Base-by-base conservation (phyloP, 2,888 invertebrate genomes). In the Eristalis pertinax region DNA sequence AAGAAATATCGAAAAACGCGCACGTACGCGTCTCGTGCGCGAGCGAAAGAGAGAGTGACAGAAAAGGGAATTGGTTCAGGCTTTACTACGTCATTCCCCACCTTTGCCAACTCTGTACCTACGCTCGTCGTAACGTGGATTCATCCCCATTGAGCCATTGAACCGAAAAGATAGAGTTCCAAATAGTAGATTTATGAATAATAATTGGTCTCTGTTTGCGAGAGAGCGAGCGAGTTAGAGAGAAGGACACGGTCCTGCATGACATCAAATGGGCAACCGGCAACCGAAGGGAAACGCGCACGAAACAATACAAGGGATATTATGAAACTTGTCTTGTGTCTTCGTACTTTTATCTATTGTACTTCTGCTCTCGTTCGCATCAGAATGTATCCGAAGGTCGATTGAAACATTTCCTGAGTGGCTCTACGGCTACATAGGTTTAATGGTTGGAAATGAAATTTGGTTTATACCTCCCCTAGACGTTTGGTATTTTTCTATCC, bases 121-220 rank as follows among this genome's bases (percentile, higher is more conserved):
- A 62, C 62, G 26, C 24, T 4, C 64, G 43, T 4, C n/a, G n/a
- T 43, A 43, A 43, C 50, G 19, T 3, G 8, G 50, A 50, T 22
- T 26, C 22, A 13, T n/a, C 69, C 26, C 50, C 26, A 19, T n/a
- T 22, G 50, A 69, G n/a, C 38, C 62, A 70, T 32, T 80, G 80
- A 80, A 80, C 80, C 63, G 68, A 63, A 80, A 74, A 74, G 80
- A 80, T 74, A 80, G 80, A 68, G 80, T 68, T 80, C 68, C 50
- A 56, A 68, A 63, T 64, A 69, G 67, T 74, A 62, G 56, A 74
- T 80, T 74, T 80, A 74, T 74, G 74, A 80, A 80, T 74, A 74
- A 74, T 80, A 80, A 74, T 80, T 74, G 80, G 67, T 68, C 62
- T 80, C 58, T 13, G 22, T 67, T 35, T 38, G 38, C 38, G 35